Base-by-base conservation (phyloP, 2,797 vertebrate genomes). In the Malacoraja senta region DNA sequence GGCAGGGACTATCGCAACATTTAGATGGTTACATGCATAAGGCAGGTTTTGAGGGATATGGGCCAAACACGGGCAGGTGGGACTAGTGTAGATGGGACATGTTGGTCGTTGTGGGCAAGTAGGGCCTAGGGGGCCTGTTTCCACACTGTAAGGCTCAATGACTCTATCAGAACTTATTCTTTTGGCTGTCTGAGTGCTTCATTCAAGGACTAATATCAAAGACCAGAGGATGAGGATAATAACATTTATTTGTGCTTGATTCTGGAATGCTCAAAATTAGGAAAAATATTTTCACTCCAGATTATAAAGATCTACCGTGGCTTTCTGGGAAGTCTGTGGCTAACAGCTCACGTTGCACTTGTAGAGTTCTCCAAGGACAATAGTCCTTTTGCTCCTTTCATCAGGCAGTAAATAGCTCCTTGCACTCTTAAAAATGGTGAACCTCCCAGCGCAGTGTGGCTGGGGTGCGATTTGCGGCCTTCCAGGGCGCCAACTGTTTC, bases 221-320 rank as follows among this genome's bases (percentile, higher is more conserved):
- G 53, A 44, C n/a, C 90, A 92, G 35, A 74, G 13, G 26, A 58
- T 13, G 26, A 53, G 71, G 38, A 92, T 92, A 74, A 71, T 29
- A n/a, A 92, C 24, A 26, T 92, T 92, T 92, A 92, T 92, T 92
- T 92, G 38, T 92, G 90, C 72, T 76, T 53, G 71, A n/a, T 53
- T 92, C 71, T 92, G 90, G 90, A 92, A 92, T 92, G 90, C 72
- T 74, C 72, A 53, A 12, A 29, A 71, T 71, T 91, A 13, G 88
- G 32, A 71, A 91, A 84, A 65, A 76, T 38, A 92, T 58, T 76
- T 88, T 92, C 90, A 76, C 38, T 76, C 90, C 53, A 63, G 90
- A 35, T 58, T 53, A 76, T 74, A 71, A 72, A 92, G 90, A 38
- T 53, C 26, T 12, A 38, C 88, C 68, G 9, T 21, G 17, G 61